A percentile compares a stretch with the other conserved stretches of the same genome.
These are phyloP conservation scores for Nephrotoma guestfalica DNA, from an alignment of 2,888 invertebrate genomes.

Conservation along the genomic window DNA sequence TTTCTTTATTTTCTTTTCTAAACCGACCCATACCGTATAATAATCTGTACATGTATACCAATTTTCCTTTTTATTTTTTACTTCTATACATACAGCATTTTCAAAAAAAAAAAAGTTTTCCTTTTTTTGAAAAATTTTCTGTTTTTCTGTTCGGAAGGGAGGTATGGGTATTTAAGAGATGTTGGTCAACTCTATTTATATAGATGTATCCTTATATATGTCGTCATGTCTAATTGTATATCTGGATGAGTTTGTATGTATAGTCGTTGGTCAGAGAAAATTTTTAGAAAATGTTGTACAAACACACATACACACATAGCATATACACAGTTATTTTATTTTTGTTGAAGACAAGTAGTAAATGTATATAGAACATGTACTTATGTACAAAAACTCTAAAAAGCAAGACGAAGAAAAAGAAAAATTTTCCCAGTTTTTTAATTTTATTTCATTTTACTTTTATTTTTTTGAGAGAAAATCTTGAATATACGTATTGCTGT, in stretches of 20 bases:
- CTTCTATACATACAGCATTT: not conserved
- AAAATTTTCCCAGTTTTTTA: not conserved
- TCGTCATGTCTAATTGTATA: not conserved
- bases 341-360: not conserved
- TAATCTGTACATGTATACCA: not conserved
- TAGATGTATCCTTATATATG: slow-evolving; percentile 1
- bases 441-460: not conserved
- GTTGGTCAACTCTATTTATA: slow-evolving; percentile 2
- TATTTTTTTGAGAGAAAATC: not conserved
- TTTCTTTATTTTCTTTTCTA: slow-evolving; percentile 1
- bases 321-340: not conserved
- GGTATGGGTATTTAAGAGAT: slow-evolving; percentile 1
- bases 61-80: not conserved
- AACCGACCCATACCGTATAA: not conserved
- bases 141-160: not conserved
- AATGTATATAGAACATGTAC: not conserved
- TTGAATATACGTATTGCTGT: not conserved
- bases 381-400: not conserved
- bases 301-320: not conserved
- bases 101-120: not conserved
- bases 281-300: not conserved
- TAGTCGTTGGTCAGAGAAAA: not conserved
- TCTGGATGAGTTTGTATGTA: not conserved
- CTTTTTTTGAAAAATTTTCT: not conserved
- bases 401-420: not conserved